Evolutionary conservation across 2,888 invertebrate genomes (phyloP), one percentile per base, ranked within the genome.

Genomic region (Phorcus lineatus): DNA sequence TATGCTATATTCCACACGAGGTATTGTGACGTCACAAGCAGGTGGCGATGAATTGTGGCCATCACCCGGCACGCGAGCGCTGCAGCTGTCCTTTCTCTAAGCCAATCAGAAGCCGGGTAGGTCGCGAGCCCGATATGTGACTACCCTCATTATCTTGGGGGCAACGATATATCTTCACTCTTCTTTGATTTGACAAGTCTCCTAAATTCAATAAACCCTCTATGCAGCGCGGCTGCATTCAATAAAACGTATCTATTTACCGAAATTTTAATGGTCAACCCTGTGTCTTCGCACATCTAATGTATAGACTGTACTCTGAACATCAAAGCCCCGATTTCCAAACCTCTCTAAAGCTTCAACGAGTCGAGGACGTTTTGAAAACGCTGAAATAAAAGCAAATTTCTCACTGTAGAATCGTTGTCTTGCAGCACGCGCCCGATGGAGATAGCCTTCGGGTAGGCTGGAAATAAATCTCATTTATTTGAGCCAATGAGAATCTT

Each of bases 11-110:
- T 55, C 75, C 81, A 81, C 81, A 80, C 80, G 83, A 80, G 83
- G 81, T 85, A 86, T 84, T 79, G 86, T 90, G 89, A 89, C 89
- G 89, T 90, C 88, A 90, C 80, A 17, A 86, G 83, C 89, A 90
- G 89, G 89, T 90, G 89, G 86, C 79, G 52, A 62, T 74, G 78
- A 57, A 67, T 78, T 79, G 79, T 80, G 83, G 83, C 83, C 85
- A 82, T 84, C 83, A 83, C 70, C 74, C 53, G 88, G 85, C 89
- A 90, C 89, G 89, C 89, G 89, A 87, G 88, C 84, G 36, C 81
- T 80, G 82, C 89, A 90, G 88, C 88, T 90, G 89, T 81, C 81
- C 82, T 54, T 22, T 53, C 55, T 77, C 67, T 57, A 81, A 80
- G 80, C 89, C 89, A 90, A 90, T 88, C 86, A 87, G 62, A 85